Base-by-base conservation (phyloP, 1,140 invertebrate genomes). In the Ganaspis sp. region DNA sequence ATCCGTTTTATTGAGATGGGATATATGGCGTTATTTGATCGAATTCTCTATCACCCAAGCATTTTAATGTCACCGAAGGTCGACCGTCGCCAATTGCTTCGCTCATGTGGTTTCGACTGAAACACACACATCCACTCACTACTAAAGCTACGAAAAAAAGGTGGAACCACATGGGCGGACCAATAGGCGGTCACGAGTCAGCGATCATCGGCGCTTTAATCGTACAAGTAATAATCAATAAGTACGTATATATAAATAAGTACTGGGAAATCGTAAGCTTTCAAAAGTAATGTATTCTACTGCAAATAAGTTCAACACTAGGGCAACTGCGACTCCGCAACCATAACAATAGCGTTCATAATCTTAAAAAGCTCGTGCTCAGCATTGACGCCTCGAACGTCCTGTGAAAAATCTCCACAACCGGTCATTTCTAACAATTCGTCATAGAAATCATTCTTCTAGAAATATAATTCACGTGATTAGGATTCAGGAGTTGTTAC, bases 221-320 rank as follows among this genome's bases (percentile, higher is more conserved):
- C 69, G 69, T 75, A 73, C 69, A 75, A 83, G 54, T 81, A 79
- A 78, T 79, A 75, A 79, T 80, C 40, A 77, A 78, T 82, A 83
- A 74, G 76, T 72, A 78, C 72, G 72, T 80, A 81, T 79, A 84
- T 84, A 86, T 83, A 75, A 81, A 82, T 80, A 86, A 87, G 84
- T 86, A 89, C 76, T 85, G 86, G 87, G 83, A 87, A 90, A 81
- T 90, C 86, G 85, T 86, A 86, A 91, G 89, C 89, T 89, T 80
- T 91, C 88, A 91, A 91, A 64, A 91, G 90, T 90, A 90, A 90
- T 90, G 89, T 90, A 91, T 91, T 91, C 90, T 91, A 91, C 89
- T 91, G 90, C 89, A 91, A 91, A 90, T 90, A 91, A 91, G 89
- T 91, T 90, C 89, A 91, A 90, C 87, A 90, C 89, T 91, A 90